These are phyloP conservation scores for Nephrocerus scutellatus DNA, from an alignment of 2,888 invertebrate species.

Conservation along the genomic window DNA sequence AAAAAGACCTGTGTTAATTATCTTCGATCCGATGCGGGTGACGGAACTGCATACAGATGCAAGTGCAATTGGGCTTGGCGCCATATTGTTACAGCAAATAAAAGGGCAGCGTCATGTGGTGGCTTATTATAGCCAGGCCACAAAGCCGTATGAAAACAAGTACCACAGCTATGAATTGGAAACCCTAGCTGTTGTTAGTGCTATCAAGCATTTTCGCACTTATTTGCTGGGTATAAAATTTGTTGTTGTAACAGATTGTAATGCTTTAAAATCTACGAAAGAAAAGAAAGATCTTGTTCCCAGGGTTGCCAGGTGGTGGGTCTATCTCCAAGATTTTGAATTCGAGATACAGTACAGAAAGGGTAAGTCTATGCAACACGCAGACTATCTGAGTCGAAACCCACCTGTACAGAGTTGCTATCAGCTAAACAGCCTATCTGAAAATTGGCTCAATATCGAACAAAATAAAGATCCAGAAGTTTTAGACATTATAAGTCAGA, in stretches of 20 bases:
- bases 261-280: conserved; percentile 5
- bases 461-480: conserved; percentile 1
- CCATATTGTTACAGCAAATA: conserved; percentile 9
- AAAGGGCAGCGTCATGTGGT: conserved; percentile 6
- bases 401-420: conserved; percentile 2
- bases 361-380: conserved; percentile 8
- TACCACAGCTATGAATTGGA: no score
- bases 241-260: conserved; percentile 10
- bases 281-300: conserved; percentile 9
- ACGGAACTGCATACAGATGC: conserved; percentile 17
- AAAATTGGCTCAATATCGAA: conserved; percentile 4
- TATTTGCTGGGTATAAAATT: conserved; percentile 8
- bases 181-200: background rate
- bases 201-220: conserved; percentile 4
- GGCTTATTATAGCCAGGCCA: conserved; percentile 10
- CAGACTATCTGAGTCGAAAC: conserved; percentile 8
- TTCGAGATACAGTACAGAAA: conserved; percentile 10
- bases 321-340: conserved; percentile 8
- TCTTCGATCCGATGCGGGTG: conserved; percentile 7
- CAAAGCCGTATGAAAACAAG: conserved; percentile 4
- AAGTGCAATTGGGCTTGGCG: conserved; percentile 12
- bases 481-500: conserved; percentile 2
- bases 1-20: conserved; percentile 10
- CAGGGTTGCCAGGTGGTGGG: conserved; percentile 12
- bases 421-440: conserved; percentile 2